Conservation (phyloP, 1,140 invertebrate species). For the Campoletis sonorensis region DNA sequence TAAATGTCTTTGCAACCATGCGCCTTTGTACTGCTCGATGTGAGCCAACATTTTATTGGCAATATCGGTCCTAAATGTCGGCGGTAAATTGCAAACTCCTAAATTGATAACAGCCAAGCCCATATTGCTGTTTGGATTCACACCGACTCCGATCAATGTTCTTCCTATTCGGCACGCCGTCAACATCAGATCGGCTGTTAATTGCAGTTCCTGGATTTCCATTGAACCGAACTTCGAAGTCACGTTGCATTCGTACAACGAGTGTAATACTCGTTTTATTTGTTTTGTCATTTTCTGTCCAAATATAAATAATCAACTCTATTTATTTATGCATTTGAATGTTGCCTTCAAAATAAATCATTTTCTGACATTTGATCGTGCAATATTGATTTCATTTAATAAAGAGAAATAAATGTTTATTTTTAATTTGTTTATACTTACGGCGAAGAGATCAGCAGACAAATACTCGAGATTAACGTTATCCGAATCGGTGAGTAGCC, state of each 20-base stretch:
- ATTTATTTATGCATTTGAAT: neutral
- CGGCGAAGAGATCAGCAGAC: conserved; percentile 79
- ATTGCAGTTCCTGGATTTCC: conserved; percentile 79
- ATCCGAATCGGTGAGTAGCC: conserved; percentile 81
- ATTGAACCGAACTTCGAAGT: conserved; percentile 73
- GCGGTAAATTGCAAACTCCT: conserved; percentile 80
- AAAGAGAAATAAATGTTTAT: neutral
- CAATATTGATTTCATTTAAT: conserved; percentile 33
- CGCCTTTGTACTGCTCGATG: conserved; percentile 79
- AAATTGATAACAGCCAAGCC: conserved; percentile 81
- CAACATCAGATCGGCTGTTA: conserved; percentile 81
- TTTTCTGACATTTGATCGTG: neutral
- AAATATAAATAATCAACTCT: conserved; percentile 46
- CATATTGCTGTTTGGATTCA: conserved; percentile 81
- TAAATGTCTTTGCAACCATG: conserved; percentile 78
- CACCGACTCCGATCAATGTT: conserved; percentile 78
- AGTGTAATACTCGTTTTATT: conserved; percentile 78
- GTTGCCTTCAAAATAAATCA: neutral
- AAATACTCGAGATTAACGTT: conserved; percentile 80
- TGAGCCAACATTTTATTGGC: conserved; percentile 82
- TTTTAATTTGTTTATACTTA: conserved; percentile 63
- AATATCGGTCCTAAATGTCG: conserved; percentile 81
- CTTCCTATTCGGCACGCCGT: conserved; percentile 81
- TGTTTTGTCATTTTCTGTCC: conserved; percentile 79
- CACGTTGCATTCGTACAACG: conserved; percentile 74